Percentiles rank a stretch among this genome's conserved stretches.
These are phyloP conservation scores for Sphaeramia orbicularis DNA, from an alignment of 2,797 vertebrate species.

Conservation along the genomic window DNA sequence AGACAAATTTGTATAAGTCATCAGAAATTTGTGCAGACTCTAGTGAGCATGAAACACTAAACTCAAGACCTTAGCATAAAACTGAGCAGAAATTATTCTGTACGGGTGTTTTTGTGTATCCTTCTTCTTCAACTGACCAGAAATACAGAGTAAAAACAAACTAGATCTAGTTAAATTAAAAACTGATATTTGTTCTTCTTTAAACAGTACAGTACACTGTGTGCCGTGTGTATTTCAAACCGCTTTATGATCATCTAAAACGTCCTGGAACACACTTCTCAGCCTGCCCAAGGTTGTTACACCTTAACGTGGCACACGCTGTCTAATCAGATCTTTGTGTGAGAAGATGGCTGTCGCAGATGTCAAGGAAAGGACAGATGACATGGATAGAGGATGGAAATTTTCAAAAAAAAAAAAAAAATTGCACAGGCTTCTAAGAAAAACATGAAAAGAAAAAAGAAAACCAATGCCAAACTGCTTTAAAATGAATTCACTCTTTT, in stretches of 20 bases:
- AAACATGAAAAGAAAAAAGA: slow-evolving; percentile 2
- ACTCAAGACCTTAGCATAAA: no score
- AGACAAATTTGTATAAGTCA: no score
- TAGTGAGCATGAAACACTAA: no score
- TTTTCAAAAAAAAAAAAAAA: slow-evolving; percentile 42
- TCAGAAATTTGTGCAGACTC: neutral
- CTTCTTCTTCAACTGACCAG: no score
- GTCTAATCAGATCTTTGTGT: slow-evolving; percentile 78
- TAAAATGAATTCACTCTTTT: no score
- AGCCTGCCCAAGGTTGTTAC: slow-evolving; percentile 68
- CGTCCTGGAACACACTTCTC: slow-evolving; percentile 54
- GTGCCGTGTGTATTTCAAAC: neutral
- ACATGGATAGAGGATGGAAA: slow-evolving; percentile 53
- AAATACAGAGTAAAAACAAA: no score
- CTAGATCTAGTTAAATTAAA: no score
- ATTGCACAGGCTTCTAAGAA: slow-evolving; percentile 33
- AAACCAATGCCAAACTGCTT: neutral
- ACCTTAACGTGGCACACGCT: slow-evolving; percentile 74
- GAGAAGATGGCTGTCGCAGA: slow-evolving; percentile 65
- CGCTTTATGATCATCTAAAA: slow-evolving; percentile 49
- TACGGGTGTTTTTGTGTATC: no score
- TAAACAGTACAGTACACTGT: no score
- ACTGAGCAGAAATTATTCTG: no score
- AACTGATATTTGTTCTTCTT: no score
- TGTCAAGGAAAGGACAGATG: slow-evolving; percentile 71